Base-by-base conservation (phyloP, 2,113 vertebrate genomes). In the Brachypteracias leptosomus region DNA sequence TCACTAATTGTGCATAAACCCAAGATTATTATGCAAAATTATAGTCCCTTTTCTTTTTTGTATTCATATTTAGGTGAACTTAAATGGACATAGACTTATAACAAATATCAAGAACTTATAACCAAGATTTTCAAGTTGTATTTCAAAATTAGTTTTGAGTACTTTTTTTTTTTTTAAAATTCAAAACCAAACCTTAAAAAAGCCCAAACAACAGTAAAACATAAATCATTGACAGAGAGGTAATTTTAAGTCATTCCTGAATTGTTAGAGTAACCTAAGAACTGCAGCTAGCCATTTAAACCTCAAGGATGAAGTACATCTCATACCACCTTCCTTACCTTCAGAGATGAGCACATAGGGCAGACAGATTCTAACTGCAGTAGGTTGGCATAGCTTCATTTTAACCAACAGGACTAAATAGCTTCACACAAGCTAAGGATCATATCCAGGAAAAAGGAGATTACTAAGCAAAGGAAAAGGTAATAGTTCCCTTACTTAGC, bases 301-400 rank as follows among this genome's bases (percentile, higher is more conserved):
- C 14, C 20, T 52, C 25, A 16, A 10, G 7, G 10, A 1, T 55
- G 42, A 66, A 74, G 9, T 7, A 7, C 4, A 3, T 7, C 5
- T 38, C 28, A 20, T 51, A 62, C 2, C 18, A 59, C 14, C 13
- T 70, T 80, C 38, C 11, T 54, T 46, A 57, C 33, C 21, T 80
- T 52, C 31, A 26, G 14, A 49, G 40, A 57, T 0, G 0, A 70
- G 38, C 25, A 36, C 21, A 16, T 2, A 54, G 38, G 10, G 11
- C 16, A 40, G 25, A 2, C 65, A 54, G 16, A 62, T 25, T 70
- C 51, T 71, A 1, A 4, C 7, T 33, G 28, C 22, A 31, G n/a
- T 35, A 16, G 16, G 33, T 16, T 58, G 46, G 6, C 21, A 52
- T 26, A 40, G 10, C 20, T 66, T 11, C 11, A 22, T 6, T 67